Evolutionary conservation across 2,888 invertebrate species (phyloP).

Genomic region (Acronicta alni): DNA sequence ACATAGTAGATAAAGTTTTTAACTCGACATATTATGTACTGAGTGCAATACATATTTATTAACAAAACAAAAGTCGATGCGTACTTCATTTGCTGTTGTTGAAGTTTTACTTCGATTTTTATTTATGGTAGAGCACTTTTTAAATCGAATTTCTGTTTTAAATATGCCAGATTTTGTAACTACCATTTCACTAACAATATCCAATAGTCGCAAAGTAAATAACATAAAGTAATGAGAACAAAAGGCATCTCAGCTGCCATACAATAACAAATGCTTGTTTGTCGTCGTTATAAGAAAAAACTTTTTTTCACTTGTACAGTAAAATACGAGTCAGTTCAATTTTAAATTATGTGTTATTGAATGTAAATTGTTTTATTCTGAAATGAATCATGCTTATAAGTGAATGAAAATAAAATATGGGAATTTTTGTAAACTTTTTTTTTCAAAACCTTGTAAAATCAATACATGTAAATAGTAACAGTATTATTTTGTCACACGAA

Average conservation of each 20-base stretch:
- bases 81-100: conserved; percentile 51
- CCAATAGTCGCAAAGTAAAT: conserved; percentile 71
- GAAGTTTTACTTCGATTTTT: conserved; percentile 53
- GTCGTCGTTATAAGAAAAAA: conserved; percentile 51
- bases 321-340: conserved; percentile 85
- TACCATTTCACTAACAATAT: conserved; percentile 78
- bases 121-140: conserved; percentile 55
- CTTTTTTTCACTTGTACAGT: conserved; percentile 79
- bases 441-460: conserved; percentile 59
- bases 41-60: conserved; percentile 86
- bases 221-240: conserved; percentile 69
- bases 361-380: conserved; percentile 88
- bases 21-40: conserved; percentile 64
- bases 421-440: conserved; percentile 81
- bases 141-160: conserved; percentile 56
- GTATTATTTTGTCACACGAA: neutral
- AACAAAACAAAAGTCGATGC: conserved; percentile 57
- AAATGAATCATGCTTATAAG: conserved; percentile 88
- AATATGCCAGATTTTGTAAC: conserved; percentile 64
- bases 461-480: neutral
- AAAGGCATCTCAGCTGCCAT: conserved; percentile 69
- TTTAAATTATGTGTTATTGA: conserved; percentile 88
- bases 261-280: conserved; percentile 61
- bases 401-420: conserved; percentile 89
- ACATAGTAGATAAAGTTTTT: conserved; percentile 53